These are phyloP conservation scores for Autographa pulchrina DNA, from an alignment of 2,888 invertebrate genomes.

Conservation along the genomic window DNA sequence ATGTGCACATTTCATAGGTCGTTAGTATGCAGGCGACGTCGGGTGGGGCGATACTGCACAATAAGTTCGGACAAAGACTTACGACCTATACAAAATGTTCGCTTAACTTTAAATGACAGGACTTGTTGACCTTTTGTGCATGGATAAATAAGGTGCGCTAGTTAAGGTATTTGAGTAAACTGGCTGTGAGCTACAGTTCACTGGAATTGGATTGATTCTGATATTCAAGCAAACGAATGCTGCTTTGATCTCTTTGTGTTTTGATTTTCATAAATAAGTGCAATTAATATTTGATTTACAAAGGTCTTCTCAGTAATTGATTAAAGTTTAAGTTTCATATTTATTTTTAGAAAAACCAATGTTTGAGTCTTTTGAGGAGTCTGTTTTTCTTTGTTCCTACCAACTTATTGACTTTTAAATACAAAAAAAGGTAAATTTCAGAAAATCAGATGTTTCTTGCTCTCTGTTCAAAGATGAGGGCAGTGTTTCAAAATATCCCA, in stretches of 20 bases:
- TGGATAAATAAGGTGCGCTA: conserved; percentile 30
- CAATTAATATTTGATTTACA: no score
- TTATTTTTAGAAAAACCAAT: no score
- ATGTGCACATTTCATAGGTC: conserved; percentile 65
- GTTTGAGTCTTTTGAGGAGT: no score
- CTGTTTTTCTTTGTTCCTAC: no score
- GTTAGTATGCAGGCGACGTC: conserved; percentile 70
- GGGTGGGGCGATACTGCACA: conserved; percentile 56
- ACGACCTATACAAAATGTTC: conserved; percentile 27
- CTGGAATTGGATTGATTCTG: background rate
- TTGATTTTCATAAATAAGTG: background rate
- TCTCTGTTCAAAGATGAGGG: no score
- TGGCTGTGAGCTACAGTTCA: background rate
- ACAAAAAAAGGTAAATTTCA: no score
- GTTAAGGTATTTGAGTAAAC: conserved; percentile 29
- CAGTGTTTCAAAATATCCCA: no score
- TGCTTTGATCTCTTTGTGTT: background rate
- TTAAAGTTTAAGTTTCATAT: no score
- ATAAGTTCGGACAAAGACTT: conserved; percentile 60
- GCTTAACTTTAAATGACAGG: conserved; percentile 36
- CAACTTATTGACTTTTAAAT: no score
- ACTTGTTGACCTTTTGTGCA: conserved; percentile 28
- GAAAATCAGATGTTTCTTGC: no score
- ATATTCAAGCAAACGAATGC: background rate
- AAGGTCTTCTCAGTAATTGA: no score